A percentile compares a stretch with the other conserved stretches of the same genome.
phyloP scores from a whole-genome alignment of 2,888 invertebrate genomes.

The Synergus japonicus region DNA sequence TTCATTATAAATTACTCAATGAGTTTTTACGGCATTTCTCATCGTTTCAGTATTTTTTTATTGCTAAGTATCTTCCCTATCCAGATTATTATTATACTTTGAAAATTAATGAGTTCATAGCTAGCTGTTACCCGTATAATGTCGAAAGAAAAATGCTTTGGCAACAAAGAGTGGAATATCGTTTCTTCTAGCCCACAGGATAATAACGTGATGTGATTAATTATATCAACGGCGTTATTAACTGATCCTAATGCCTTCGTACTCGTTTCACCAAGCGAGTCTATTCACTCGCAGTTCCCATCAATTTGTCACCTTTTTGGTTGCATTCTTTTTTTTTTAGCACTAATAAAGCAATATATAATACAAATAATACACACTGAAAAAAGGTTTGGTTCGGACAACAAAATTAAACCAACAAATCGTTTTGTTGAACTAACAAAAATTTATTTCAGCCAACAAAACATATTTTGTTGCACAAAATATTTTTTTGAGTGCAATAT shows the following conservation, averaged over 20 bases:
- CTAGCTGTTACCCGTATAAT: neutral
- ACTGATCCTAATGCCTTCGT: constrained; percentile 27
- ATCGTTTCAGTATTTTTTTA: neutral
- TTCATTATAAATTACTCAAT: neutral
- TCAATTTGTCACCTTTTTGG: neutral
- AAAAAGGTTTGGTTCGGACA: no score
- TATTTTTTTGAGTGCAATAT: no score
- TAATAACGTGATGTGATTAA: constrained; percentile 36
- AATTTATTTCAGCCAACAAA: no score
- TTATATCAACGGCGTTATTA: constrained; percentile 27
- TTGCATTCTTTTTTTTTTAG: neutral
- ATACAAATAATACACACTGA: no score
- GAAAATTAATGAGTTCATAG: constrained; percentile 27
- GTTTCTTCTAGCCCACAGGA: neutral
- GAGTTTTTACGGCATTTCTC: neutral
- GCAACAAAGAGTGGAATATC: neutral
- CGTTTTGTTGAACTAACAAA: no score
- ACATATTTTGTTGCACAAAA: no score
- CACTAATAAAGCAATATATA: neutral
- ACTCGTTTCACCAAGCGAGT: neutral
- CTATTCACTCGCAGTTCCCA: neutral
- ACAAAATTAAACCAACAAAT: no score
- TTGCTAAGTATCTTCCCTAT: neutral
- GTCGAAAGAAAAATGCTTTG: constrained; percentile 34
- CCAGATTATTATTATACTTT: constrained; percentile 4